These are phyloP conservation scores for Rousettus madagascariensis DNA, from an alignment of 2,797 vertebrate species.

Conservation along the genomic window DNA sequence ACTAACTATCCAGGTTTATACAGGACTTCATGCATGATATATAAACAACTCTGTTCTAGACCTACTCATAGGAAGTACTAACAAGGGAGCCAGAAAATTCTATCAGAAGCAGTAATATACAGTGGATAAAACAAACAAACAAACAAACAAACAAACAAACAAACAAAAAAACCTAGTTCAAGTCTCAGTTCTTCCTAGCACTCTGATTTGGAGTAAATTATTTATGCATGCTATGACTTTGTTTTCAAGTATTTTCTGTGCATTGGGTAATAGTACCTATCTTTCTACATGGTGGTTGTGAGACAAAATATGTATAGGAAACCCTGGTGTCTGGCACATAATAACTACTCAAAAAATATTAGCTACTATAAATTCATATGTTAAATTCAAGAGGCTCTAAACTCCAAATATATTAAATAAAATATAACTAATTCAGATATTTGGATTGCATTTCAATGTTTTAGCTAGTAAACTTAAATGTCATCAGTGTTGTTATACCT, in stretches of 20 bases:
- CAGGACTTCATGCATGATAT: background rate
- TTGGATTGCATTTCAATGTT: background rate
- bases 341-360: background rate
- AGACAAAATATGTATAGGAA: background rate
- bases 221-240: background rate
- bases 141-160: no score
- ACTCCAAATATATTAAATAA: constrained; percentile 8
- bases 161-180: background rate
- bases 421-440: background rate
- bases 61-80: background rate
- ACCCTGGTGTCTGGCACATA: background rate
- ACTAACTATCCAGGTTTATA: background rate
- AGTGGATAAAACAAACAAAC: background rate
- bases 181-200: background rate
- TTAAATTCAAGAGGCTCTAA: background rate
- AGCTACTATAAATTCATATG: background rate
- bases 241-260: background rate
- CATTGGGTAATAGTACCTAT: background rate
- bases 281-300: background rate
- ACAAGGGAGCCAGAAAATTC: background rate
- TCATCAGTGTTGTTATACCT: background rate
- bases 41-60: background rate
- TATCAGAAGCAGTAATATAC: background rate
- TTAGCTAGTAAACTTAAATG: background rate
- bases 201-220: background rate